Evolutionary conservation across 2,888 invertebrate species (phyloP), one percentile per base, ranked within the genome.

Genomic region (Chrysolina haemoptera): DNA sequence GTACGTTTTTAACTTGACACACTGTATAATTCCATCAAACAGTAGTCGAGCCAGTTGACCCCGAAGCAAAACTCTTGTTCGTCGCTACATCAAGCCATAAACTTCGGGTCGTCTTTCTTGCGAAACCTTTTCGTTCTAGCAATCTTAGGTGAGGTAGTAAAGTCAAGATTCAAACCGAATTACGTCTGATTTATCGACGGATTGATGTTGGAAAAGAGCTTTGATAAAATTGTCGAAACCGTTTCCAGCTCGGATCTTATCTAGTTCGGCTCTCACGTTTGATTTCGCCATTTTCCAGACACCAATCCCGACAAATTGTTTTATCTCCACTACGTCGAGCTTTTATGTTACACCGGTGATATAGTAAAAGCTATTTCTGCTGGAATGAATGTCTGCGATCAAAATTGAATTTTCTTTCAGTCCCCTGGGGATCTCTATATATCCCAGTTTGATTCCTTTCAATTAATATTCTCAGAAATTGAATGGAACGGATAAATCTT

Each of bases 291-390:
- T 78, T 78, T 78, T 67, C 50, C 63, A 75, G 74, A 77, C 77
- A 77, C 74, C 78, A 74, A 77, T 77, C 77, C 74, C 66, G 70
- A 79, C 80, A 80, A 82, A 82, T 82, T 82, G 81, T 81, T 82
- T 82, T 81, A 80, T 78, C 78, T 77, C 62, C 55, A 73, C 69
- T 64, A 77, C 74, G 73, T 73, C 71, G 75, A 68, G 41, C 70
- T 73, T 62, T 70, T 66, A 50, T 66, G 67, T 74, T 75, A 72
- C 66, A 48, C 50, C 40, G 48, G 63, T 35, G 66, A 66, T 27
- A 48, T 53, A 74, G 55, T 41, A 59, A 74, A 68, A 65, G 65
- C 70, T 62, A 71, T 74, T 74, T 59, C 50, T 50, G 35, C 14
- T 4, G 35, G 10, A 53, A 22, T 66, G 3, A 27, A 66, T 50